A percentile compares a stretch with the other conserved stretches of the same genome.
These are phyloP conservation scores for Ceraclea dissimilis DNA, from an alignment of 2,888 invertebrate species.

Conservation along the genomic window DNA sequence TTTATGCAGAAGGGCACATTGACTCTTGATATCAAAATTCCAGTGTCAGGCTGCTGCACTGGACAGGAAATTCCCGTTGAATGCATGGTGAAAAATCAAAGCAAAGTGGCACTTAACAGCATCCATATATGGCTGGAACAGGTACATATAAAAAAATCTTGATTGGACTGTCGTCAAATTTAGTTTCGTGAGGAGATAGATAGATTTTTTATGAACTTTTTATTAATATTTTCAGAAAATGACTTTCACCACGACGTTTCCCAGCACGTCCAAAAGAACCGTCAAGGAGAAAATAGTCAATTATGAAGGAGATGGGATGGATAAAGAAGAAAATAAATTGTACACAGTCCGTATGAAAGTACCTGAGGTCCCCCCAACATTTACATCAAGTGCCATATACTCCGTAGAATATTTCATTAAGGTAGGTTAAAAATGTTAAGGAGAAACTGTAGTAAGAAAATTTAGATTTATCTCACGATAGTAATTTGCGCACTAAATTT, in stretches of 20 bases:
- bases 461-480: too few species aligned
- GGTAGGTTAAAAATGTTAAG: background rate
- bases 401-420: background rate
- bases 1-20: constrained; percentile 2
- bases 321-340: background rate
- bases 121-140: constrained; percentile 5
- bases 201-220: too few species aligned
- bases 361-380: background rate
- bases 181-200: too few species aligned
- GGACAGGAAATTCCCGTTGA: constrained; percentile 9
- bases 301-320: background rate
- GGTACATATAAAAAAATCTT: background rate
- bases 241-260: background rate
- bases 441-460: too few species aligned
- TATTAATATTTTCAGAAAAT: background rate
- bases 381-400: background rate
- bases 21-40: constrained; percentile 1
- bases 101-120: constrained; percentile 3
- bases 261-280: background rate
- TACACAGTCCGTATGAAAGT: background rate
- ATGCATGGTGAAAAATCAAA: constrained; percentile 2
- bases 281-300: background rate
- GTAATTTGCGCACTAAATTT: too few species aligned
- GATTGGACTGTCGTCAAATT: too few species aligned
- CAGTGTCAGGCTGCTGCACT: constrained; percentile 3